A percentile compares a stretch with the other conserved stretches of the same genome.
These are phyloP conservation scores for Netelia virgata DNA, from an alignment of 2,888 invertebrate species.

Conservation along the genomic window DNA sequence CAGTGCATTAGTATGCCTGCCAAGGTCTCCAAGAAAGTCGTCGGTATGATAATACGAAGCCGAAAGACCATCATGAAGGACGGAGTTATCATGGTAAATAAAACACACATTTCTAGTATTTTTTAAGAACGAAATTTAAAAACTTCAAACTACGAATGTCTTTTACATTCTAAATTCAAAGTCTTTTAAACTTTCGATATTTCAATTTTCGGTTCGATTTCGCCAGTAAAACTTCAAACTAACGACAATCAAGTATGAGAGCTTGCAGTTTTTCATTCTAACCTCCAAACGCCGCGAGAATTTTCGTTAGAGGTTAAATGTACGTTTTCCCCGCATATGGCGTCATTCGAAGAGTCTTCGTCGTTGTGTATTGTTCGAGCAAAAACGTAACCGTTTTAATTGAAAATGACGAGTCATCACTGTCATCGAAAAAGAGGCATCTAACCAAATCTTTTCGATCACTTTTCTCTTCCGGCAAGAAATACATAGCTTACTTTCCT, in stretches of 20 bases:
- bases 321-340: slow-evolving; percentile 16
- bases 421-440: not conserved
- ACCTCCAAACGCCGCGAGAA: not conserved
- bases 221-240: not conserved
- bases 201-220: not conserved
- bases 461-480: no score
- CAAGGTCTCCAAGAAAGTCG: slow-evolving; percentile 93
- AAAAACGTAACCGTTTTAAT: no score
- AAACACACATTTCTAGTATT: slow-evolving; percentile 77
- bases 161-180: no score
- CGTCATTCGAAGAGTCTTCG: not conserved
- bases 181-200: not conserved
- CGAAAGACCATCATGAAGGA: slow-evolving; percentile 95
- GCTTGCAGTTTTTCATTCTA: slow-evolving; percentile 14
- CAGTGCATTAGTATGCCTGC: slow-evolving; percentile 87
- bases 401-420: not conserved
- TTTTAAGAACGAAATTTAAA: no score
- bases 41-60: slow-evolving; percentile 95
- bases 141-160: no score
- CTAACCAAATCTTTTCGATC: not conserved
- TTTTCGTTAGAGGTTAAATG: slow-evolving; percentile 15
- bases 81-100: slow-evolving; percentile 92
- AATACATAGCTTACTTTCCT: no score
- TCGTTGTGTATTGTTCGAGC: no score
- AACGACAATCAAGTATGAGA: not conserved